These are phyloP conservation scores for Aegotheles bennettii DNA, from an alignment of 2,113 vertebrate species.

Conservation along the genomic window DNA sequence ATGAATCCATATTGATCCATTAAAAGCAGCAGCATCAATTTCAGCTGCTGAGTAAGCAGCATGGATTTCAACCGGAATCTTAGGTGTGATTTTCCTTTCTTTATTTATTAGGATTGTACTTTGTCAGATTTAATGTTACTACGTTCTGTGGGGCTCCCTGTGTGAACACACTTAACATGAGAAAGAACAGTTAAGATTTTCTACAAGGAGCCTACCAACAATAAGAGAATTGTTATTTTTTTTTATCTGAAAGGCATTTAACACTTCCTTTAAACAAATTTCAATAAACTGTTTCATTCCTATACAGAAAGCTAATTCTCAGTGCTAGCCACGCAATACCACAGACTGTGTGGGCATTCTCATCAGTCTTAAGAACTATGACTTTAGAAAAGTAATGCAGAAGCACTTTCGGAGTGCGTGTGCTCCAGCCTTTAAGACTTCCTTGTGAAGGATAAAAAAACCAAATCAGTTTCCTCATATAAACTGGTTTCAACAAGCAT, in stretches of 20 bases:
- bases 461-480: neutral
- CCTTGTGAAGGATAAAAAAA: neutral
- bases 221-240: neutral
- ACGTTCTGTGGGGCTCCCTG: neutral
- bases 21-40: neutral
- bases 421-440: neutral
- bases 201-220: neutral
- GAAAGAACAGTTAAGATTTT: neutral
- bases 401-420: neutral
- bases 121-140: neutral
- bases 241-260: neutral
- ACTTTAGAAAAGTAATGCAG: neutral
- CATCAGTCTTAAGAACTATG: neutral
- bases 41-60: neutral
- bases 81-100: neutral
- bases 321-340: neutral
- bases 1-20: neutral
- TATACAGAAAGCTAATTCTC: neutral
- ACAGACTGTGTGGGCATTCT: neutral
- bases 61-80: neutral
- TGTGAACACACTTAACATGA: neutral
- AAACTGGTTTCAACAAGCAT: neutral
- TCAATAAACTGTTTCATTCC: neutral
- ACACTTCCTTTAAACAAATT: neutral
- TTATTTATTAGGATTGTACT: neutral